Percentiles rank a stretch among this genome's conserved stretches.
Evolutionary conservation across 2,888 invertebrate genomes (phyloP).

Genomic region (Dioctria rufipes): DNA sequence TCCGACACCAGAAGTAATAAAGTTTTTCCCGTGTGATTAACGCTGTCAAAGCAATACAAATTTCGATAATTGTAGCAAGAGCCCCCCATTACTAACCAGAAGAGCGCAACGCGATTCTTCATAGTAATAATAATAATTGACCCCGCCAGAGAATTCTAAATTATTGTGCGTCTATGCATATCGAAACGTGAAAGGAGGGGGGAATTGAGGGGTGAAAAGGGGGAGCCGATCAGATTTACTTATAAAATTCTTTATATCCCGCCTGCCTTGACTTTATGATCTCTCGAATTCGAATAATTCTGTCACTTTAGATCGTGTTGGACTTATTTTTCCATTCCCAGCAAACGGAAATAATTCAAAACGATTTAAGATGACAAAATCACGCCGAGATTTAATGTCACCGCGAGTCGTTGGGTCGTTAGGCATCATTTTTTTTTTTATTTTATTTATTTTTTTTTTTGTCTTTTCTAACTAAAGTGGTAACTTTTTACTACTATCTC

Average conservation of each 20-base stretch:
- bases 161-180: background rate
- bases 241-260: background rate
- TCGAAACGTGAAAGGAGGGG: background rate
- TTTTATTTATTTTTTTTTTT: too few relatives aligned
- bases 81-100: background rate
- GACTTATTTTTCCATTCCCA: background rate
- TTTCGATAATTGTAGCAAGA: slow-evolving; percentile 37
- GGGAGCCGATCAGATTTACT: background rate
- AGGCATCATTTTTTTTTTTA: too few relatives aligned
- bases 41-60: slow-evolving; percentile 47
- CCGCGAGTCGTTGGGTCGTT: background rate
- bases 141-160: background rate
- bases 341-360: slow-evolving; percentile 19
- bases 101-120: background rate
- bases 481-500: slow-evolving; percentile 5
- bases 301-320: background rate
- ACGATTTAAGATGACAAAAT: slow-evolving; percentile 25
- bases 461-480: slow-evolving; percentile 5
- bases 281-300: background rate
- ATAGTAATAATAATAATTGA: background rate
- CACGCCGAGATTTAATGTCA: slow-evolving; percentile 33
- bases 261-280: background rate
- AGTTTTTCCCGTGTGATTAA: slow-evolving; percentile 28
- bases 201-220: background rate
- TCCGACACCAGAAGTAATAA: slow-evolving; percentile 4